A percentile compares a stretch with the other conserved stretches of the same genome.
These are phyloP conservation scores for Eledona agricola DNA, from an alignment of 2,888 invertebrate genomes.

Conservation along the genomic window DNA sequence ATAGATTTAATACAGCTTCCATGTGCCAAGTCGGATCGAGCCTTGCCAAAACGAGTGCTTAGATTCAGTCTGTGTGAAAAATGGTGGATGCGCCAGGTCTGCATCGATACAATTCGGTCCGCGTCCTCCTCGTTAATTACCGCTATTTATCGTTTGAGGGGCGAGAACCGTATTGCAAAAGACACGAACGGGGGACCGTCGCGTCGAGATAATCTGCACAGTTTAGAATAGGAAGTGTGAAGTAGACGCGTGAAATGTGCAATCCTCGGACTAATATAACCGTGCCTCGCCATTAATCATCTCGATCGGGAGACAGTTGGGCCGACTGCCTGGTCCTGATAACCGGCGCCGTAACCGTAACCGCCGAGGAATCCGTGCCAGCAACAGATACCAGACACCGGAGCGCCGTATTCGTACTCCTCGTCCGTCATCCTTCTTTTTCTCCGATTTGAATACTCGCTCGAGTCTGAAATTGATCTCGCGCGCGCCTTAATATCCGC, in stretches of 20 bases:
- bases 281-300: conserved; percentile 59
- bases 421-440: conserved; percentile 22
- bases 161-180: conserved; percentile 19
- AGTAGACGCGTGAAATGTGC: conserved; percentile 51
- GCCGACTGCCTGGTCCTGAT: conserved; percentile 55
- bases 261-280: conserved; percentile 55
- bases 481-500: background rate
- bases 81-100: conserved; percentile 26
- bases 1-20: too few species aligned
- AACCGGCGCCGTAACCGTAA: conserved; percentile 42
- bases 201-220: conserved; percentile 32
- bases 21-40: background rate
- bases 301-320: conserved; percentile 55
- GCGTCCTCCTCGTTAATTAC: conserved; percentile 13
- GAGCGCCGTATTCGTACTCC: conserved; percentile 21
- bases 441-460: conserved; percentile 32
- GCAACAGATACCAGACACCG: conserved; percentile 27
- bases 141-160: conserved; percentile 12
- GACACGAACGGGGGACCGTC: conserved; percentile 20
- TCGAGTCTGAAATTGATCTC: conserved; percentile 21
- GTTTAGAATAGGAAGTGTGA: conserved; percentile 44
- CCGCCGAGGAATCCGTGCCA: conserved; percentile 21
- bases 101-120: background rate
- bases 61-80: conserved; percentile 10
- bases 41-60: background rate